These are phyloP conservation scores for Elymnias hypermnestra DNA, from an alignment of 1,140 invertebrate genomes.

Conservation along the genomic window DNA sequence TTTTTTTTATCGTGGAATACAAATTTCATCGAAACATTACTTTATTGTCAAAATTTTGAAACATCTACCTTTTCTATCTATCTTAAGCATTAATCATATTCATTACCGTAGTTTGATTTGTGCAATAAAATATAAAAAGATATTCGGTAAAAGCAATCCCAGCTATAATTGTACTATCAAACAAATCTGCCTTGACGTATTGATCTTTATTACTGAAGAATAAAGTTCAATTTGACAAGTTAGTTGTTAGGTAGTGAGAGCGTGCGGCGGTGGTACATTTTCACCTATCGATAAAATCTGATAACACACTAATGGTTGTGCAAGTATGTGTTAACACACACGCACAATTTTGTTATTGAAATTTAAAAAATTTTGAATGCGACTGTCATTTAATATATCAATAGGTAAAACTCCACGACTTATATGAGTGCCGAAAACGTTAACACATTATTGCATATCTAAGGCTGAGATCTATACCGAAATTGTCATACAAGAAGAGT, in stretches of 20 bases:
- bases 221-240: slow-evolving; percentile 4
- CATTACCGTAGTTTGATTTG: too few relatives aligned
- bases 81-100: too few relatives aligned
- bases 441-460: neutral
- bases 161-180: slow-evolving; percentile 19
- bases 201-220: neutral
- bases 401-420: too few relatives aligned
- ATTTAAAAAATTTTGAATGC: neutral
- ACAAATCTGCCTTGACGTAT: slow-evolving; percentile 8
- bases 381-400: too few relatives aligned
- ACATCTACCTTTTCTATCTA: too few relatives aligned
- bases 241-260: slow-evolving; percentile 10
- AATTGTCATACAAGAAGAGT: too few relatives aligned
- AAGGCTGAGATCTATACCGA: slow-evolving; percentile 2
- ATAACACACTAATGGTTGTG: slow-evolving; percentile 21
- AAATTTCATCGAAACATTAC: too few relatives aligned
- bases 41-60: too few relatives aligned
- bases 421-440: too few relatives aligned
- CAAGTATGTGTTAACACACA: slow-evolving; percentile 15
- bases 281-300: slow-evolving; percentile 10
- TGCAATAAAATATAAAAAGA: too few relatives aligned
- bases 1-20: too few relatives aligned
- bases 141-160: slow-evolving; percentile 13
- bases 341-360: slow-evolving; percentile 2
- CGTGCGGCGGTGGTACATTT: slow-evolving; percentile 25